Evolutionary conservation across 2,797 vertebrate genomes (phyloP).

Genomic region (Liasis olivaceus): DNA sequence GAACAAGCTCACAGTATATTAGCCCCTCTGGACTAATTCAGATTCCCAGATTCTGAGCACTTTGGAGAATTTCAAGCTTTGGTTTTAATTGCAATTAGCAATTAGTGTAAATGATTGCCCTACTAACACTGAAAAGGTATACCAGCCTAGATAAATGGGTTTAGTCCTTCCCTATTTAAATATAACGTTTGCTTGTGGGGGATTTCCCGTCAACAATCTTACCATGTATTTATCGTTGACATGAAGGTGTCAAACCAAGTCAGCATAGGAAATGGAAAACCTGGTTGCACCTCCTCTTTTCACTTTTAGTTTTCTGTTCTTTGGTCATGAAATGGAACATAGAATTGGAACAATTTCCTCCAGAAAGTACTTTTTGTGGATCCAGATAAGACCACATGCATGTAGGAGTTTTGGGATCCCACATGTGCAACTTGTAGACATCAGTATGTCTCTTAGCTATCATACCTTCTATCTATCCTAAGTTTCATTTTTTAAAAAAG

Average conservation of each 20-base stretch:
- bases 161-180: not conserved
- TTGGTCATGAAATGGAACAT: not conserved
- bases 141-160: conserved; percentile 32
- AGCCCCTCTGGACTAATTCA: conserved; percentile 45
- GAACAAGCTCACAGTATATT: conserved; percentile 55
- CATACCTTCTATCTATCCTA: not conserved
- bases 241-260: not conserved
- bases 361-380: not conserved
- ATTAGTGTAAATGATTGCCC: conserved; percentile 54
- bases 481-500: not conserved
- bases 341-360: not conserved
- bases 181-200: not conserved
- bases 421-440: not conserved
- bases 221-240: not conserved
- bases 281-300: not conserved
- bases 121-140: conserved; percentile 46
- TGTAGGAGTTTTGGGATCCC: not conserved
- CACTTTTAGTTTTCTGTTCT: not conserved
- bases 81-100: conserved; percentile 61
- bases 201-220: not conserved
- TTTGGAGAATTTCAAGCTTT: conserved; percentile 53
- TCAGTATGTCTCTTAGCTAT: not conserved
- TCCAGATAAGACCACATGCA: not conserved
- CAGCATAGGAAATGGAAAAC: not conserved
- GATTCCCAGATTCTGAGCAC: conserved; percentile 56